Base-by-base conservation (phyloP, 2,797 vertebrate species). In the Rhynchotus rufescens region DNA sequence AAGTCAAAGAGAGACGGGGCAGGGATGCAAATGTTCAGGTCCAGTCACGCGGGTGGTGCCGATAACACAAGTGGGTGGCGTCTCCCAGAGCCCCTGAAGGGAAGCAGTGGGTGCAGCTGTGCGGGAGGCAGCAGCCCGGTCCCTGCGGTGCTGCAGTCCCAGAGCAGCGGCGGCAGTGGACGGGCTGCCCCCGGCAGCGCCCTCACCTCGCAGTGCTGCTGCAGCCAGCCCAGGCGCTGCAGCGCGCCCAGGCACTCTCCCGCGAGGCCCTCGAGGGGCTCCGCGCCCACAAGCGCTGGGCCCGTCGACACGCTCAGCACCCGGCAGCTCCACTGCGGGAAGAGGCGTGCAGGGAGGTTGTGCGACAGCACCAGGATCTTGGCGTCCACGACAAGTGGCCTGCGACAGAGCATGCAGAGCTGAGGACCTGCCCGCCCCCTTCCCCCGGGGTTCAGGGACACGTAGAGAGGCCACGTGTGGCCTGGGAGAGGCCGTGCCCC, bases 301-400 rank as follows among this genome's bases (percentile, higher is more conserved):
- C 76, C 91, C 62, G 64, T 52, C 38, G 84, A 69, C 47, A 85
- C 57, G 47, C 66, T 38, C 56, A 98, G 86, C 57, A 97, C 86
- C 95, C 97, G 97, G 95, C 96, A 97, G 96, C 96, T 97, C 98
- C 98, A 98, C 90, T 98, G 97, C 25, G 95, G 97, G 92, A 98
- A 98, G 61, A 98, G 83, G 20, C 98, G 92, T 64, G 81, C 85
- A 4, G 95, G 91, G 75, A 96, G 91, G 80, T 96, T 90, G 30
- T 98, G 97, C 6, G 91, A 96, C 95, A 98, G 83, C 60, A 98
- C 96, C 66, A 98, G 73, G 25, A 98, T 91, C 95, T 96, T 98
- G 28, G 97, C 38, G 30, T 92, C 92, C 89, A 97, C 80, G 69
- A 97, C n/a, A 47, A 96, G 64, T 38, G 16, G 23, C 22, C 98